Percentiles rank a stretch among this genome's conserved stretches.
Evolutionary conservation across 1,140 invertebrate species (phyloP).

Genomic region (Streblospio benedicti): DNA sequence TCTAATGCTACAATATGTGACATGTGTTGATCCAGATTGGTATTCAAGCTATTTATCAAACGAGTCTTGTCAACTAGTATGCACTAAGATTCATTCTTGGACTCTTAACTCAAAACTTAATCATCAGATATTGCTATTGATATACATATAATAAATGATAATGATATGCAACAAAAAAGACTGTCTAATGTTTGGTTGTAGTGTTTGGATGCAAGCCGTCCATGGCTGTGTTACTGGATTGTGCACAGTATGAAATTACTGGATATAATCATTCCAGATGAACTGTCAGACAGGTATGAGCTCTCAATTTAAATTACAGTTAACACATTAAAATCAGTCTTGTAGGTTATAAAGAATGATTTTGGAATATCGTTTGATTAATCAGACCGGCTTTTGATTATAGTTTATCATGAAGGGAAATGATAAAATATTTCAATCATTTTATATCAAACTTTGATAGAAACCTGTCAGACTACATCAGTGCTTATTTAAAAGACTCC

Average conservation of each 20-base stretch:
- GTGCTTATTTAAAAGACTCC: too few species aligned
- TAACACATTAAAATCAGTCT: too few species aligned
- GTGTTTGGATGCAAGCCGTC: conserved; percentile 82
- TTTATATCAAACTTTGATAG: too few species aligned
- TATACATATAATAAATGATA: background rate
- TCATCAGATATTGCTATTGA: background rate
- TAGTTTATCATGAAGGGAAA: too few species aligned
- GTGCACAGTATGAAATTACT: conserved; percentile 79
- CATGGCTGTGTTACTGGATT: conserved; percentile 95
- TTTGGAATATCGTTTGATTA: too few species aligned
- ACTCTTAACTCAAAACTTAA: background rate
- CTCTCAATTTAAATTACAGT: too few species aligned
- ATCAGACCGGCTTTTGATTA: too few species aligned
- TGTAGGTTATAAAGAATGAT: too few species aligned
- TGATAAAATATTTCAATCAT: too few species aligned
- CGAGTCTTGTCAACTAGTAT: conserved; percentile 13
- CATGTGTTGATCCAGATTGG: conserved; percentile 18
- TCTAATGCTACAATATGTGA: conserved; percentile 2
- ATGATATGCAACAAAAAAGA: background rate
- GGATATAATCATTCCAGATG: conserved; percentile 59
- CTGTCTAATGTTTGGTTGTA: conserved; percentile 36
- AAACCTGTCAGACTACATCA: too few species aligned
- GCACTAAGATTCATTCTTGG: background rate
- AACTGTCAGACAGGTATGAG: conserved; percentile 58
- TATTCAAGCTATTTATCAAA: conserved; percentile 1